Evolutionary conservation across 2,113 vertebrate genomes (phyloP).

Genomic region (Lampris incognitus): DNA sequence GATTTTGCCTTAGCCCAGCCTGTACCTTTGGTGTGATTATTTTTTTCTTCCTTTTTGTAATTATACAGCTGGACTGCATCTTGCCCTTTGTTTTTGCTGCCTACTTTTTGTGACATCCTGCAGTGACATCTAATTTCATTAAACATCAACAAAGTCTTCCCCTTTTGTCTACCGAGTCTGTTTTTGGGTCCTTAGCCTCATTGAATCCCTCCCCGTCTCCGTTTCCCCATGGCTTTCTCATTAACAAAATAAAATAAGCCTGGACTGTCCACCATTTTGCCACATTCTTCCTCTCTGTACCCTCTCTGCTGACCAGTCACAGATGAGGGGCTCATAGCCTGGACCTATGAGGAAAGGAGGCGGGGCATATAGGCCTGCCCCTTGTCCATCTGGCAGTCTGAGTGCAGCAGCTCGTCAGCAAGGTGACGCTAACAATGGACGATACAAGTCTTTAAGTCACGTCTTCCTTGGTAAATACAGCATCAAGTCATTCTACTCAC

Average conservation of each 20-base stretch:
- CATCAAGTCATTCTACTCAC: not conserved
- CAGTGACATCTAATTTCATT: no score
- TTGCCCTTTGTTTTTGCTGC: no score
- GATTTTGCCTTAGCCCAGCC: no score
- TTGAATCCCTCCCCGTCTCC: no score
- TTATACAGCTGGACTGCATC: no score
- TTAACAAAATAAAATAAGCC: constrained; percentile 2
- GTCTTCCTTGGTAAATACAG: not conserved
- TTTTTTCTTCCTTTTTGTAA: no score
- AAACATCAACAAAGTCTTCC: no score
- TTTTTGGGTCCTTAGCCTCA: no score
- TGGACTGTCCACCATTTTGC: not conserved
- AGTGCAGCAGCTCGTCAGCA: not conserved
- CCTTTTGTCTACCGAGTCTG: no score
- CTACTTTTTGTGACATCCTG: no score
- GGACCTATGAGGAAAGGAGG: not conserved
- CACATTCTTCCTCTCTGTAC: not conserved
- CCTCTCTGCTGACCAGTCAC: not conserved
- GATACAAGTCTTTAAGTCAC: not conserved
- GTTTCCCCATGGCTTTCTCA: not conserved
- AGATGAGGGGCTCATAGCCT: not conserved
- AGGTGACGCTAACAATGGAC: constrained; percentile 7
- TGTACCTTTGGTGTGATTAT: no score
- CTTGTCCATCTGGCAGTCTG: not conserved
- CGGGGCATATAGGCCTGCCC: not conserved